Base-by-base conservation (phyloP, 2,888 invertebrate species). In the Caenorhabditis japonica region DNA sequence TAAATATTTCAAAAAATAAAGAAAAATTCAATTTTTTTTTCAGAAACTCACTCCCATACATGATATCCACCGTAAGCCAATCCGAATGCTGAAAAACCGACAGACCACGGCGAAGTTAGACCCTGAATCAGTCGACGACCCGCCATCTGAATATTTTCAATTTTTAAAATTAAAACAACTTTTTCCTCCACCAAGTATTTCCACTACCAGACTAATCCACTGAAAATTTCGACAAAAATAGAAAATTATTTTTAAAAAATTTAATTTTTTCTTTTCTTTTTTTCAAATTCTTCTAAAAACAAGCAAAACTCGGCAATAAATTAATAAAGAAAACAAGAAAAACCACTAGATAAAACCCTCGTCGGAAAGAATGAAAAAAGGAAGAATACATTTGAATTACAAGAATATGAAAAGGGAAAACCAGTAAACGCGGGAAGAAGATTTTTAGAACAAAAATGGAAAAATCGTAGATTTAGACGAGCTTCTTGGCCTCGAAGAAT, bases 401-500 rank as follows among this genome's bases (percentile, higher is more conserved):
- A 25, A 27, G 23, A 25, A 38, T 38, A 33, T 25, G 36, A 13
- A 34, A 23, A 53, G 15, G 10, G 33, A 30, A 19, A 59, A 72
- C 64, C 64, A 71, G 64, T 64, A 59, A 12, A 61, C 17, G 17
- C 36, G 4, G 30, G 43, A 30, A 23, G 25, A 36, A 44, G 44
- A 34, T 23, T 36, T 17, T 12, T 12, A 46, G 36, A 19, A 25
- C 39, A 58, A 10, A 38, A 17, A 62, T 30, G 36, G 59, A 23
- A 10, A 17, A 17, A 19, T 7, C 3, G 12, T 7, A 13, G 25
- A 46, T 55, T 85, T 84, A 89, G 44, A 96, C 96, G 88, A 99
- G 91, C 91, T 99, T 99, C 90, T 99, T 99, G 27, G 97, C 97
- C 90, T 99, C 97, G 88, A 99, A 99, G 91, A 99, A 99, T 87